Evolutionary conservation across 2,113 vertebrate genomes (phyloP).

Genomic region (Meleagris gallopavo): DNA sequence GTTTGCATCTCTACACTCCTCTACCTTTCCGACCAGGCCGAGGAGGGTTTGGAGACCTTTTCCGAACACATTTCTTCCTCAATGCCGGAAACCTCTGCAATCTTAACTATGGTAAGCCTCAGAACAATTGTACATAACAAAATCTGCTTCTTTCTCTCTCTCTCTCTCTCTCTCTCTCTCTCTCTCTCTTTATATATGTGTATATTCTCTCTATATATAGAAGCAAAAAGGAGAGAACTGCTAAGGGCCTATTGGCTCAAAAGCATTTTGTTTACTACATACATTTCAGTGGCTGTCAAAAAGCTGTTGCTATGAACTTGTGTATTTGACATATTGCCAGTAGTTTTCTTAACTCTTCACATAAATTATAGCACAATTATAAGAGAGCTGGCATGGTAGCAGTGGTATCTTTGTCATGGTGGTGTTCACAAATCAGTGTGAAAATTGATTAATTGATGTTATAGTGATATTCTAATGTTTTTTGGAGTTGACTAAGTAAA

Average conservation of each 20-base stretch:
- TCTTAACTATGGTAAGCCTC: constrained; percentile 90
- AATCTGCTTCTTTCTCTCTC: not conserved
- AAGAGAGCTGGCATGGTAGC: not conserved
- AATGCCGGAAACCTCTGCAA: constrained; percentile 99
- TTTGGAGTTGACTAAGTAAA: not conserved
- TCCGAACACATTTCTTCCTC: constrained; percentile 95
- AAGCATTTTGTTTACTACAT: not conserved
- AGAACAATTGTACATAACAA: not conserved
- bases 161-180: not conserved
- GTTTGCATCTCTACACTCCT: constrained; percentile 93
- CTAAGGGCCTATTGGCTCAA: not conserved
- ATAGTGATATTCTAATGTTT: not conserved
- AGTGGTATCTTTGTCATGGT: not conserved
- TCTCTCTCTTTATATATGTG: not conserved
- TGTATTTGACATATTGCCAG: not conserved
- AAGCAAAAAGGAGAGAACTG: not conserved
- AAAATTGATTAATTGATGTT: not conserved
- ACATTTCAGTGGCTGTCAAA: not conserved
- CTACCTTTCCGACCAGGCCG: constrained; percentile 91
- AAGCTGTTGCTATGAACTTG: not conserved
- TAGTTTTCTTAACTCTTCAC: not conserved
- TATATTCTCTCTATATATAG: not conserved
- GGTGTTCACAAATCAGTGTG: not conserved
- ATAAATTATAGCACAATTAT: not conserved
- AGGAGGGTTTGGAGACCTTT: constrained; percentile 93